phyloP scores from a whole-genome alignment of 2,888 invertebrate genomes.

The Athripsodes cinereus region DNA sequence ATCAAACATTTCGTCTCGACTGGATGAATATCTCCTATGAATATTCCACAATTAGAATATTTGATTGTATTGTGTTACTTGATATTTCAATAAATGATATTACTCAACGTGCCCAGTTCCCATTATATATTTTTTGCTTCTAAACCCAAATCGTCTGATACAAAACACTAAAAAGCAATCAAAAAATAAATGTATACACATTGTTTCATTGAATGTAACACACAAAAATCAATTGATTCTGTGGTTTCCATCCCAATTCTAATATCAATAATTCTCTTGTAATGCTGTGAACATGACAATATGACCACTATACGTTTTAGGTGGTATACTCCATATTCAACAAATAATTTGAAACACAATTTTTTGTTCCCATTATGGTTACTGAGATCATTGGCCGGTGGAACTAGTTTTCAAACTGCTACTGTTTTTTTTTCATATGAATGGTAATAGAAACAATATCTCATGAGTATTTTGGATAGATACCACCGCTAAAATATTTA shows the following conservation, averaged over 20 bases:
- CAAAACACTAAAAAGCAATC: not conserved
- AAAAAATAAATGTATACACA: not conserved
- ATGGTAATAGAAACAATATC: constrained; percentile 1
- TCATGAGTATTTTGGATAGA: not conserved
- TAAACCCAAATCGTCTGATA: not conserved
- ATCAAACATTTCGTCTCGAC: too few species aligned
- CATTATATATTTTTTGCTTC: not conserved
- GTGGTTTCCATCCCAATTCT: not conserved
- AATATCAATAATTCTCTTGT: not conserved
- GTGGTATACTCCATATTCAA: not conserved
- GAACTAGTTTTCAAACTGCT: constrained; percentile 8
- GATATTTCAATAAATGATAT: too few species aligned
- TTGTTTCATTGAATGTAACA: not conserved
- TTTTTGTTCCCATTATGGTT: constrained; percentile 12
- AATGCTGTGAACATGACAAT: not conserved
- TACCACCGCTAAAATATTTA: not conserved
- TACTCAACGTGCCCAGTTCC: too few species aligned
- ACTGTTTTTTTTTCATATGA: not conserved
- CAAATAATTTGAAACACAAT: constrained; percentile 5
- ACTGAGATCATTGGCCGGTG: constrained; percentile 11
- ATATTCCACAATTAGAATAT: too few species aligned
- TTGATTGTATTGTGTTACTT: too few species aligned
- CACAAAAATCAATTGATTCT: not conserved
- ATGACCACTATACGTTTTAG: not conserved
- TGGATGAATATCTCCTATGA: too few species aligned